Base-by-base conservation (phyloP, 2,888 invertebrate species). In the Choristoneura rosaceana region DNA sequence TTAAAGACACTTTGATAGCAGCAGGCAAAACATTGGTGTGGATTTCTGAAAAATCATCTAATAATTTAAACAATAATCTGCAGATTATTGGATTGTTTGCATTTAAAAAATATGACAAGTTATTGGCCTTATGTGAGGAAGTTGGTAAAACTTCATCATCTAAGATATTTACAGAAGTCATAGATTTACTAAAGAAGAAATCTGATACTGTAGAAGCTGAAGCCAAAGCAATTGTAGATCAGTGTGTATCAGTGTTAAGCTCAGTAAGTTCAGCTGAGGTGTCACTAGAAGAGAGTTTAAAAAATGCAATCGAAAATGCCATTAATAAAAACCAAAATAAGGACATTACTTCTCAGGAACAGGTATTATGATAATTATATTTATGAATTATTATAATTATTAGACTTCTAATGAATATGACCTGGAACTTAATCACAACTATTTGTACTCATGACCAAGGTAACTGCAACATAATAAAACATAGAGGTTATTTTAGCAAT, bases 1-100 rank as follows among this genome's bases (percentile, higher is more conserved):
- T 99, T 25, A 95, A 89, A 74, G 96, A 97, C 77, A 95, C 96
- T 7, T 87, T 95, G 38, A 95, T 96, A 82, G 91, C 98, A 55
- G 94, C 97, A 64, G 99, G 99, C 0, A 99, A 99, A 93, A 97
- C 98, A 2, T 90, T 99, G 65, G 93, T 94, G 47, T 95, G 95
- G 90, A 95, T 96, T 74, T 95, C 96, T 3, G 91, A 94, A 78
- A 81, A 84, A 73, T 82, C 90, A 75, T 82, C 90, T 69, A 92
- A 95, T 76, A 84, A 92, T 74, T 77, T 96, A 7, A 95, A 94
- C 74, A 87, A 90, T 74, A 96, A 96, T 78, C 90, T 95, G 71
- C 93, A 95, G 81, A 83, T 97, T 34, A 86, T 97, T 75, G 98
- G 98, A 5, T 94, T 95, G 86, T 89, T 95, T 4, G 85, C 96